phyloP scores from a whole-genome alignment of 1,140 invertebrate genomes.

The Subanguina moxae region DNA sequence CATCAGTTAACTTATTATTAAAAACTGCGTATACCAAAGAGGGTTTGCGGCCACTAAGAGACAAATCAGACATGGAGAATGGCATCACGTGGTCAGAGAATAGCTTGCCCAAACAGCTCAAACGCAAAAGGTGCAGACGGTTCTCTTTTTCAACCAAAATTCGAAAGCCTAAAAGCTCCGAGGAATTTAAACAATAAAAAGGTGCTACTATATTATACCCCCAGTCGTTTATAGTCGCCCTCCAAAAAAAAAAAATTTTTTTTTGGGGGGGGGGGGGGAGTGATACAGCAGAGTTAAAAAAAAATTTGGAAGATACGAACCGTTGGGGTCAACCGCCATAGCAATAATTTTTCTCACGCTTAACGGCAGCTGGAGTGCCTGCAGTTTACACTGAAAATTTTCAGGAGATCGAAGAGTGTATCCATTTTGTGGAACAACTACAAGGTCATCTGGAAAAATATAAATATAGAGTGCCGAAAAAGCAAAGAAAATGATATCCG shows the following conservation, averaged over 20 bases:
- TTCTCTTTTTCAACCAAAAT: slow-evolving; percentile 70
- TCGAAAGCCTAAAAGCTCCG: slow-evolving; percentile 69
- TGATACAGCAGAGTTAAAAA: too few relatives aligned
- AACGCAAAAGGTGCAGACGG: slow-evolving; percentile 75
- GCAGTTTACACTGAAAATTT: slow-evolving; percentile 83
- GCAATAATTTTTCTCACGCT: slow-evolving; percentile 36
- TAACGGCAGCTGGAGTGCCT: slow-evolving; percentile 61
- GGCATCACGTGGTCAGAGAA: slow-evolving; percentile 84
- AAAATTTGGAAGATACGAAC: not conserved
- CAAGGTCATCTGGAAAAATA: too few relatives aligned
- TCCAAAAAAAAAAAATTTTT: too few relatives aligned
- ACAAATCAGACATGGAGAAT: slow-evolving; percentile 60
- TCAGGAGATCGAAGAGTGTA: slow-evolving; percentile 79
- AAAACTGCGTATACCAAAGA: too few relatives aligned
- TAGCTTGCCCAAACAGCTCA: slow-evolving; percentile 74
- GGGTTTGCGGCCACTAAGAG: too few relatives aligned
- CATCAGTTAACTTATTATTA: too few relatives aligned
- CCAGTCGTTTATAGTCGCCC: too few relatives aligned
- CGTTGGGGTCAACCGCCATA: slow-evolving; percentile 38
- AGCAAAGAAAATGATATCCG: too few relatives aligned
- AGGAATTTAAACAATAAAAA: too few relatives aligned
- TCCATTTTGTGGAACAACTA: slow-evolving; percentile 68
- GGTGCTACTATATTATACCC: too few relatives aligned
- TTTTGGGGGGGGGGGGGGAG: too few relatives aligned
- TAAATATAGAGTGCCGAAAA: too few relatives aligned